Conservation (phyloP, 2,797 vertebrate genomes). For the Vultur gryphus region DNA sequence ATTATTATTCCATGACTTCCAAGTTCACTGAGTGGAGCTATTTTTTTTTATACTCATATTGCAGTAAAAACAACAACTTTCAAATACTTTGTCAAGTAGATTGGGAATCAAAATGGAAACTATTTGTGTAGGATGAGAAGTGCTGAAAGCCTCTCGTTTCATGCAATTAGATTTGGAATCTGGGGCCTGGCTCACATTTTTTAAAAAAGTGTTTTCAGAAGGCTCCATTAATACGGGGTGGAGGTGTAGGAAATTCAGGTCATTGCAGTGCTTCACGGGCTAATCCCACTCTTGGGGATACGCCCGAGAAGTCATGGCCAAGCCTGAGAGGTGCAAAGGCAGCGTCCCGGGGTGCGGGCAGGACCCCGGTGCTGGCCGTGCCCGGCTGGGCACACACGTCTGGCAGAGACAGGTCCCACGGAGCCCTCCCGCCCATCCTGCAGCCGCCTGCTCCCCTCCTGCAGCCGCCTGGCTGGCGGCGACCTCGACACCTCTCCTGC, state of each 20-base stretch:
- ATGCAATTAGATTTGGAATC: slow-evolving; percentile 10
- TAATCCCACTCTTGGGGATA: neutral
- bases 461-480: neutral
- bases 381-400: rapidly evolving
- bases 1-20: slow-evolving; percentile 72
- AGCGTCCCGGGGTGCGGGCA: rapidly evolving
- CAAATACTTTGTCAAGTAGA: slow-evolving; percentile 56
- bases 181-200: neutral
- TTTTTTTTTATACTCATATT: slow-evolving; percentile 71
- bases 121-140: slow-evolving; percentile 24
- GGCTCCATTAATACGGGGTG: neutral
- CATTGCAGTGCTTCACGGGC: rapidly evolving
- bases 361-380: neutral
- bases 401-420: neutral
- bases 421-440: neutral
- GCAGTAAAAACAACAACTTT: slow-evolving; percentile 72
- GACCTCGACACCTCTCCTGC: neutral
- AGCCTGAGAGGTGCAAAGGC: neutral
- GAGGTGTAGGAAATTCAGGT: neutral
- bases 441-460: neutral
- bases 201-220: neutral
- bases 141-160: neutral
- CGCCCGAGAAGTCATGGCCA: rapidly evolving
- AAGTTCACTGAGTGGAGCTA: slow-evolving; percentile 59
- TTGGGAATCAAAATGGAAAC: slow-evolving; percentile 63